Evolutionary conservation across 2,113 vertebrate genomes (phyloP).

Genomic region (Pituophis catenifer): DNA sequence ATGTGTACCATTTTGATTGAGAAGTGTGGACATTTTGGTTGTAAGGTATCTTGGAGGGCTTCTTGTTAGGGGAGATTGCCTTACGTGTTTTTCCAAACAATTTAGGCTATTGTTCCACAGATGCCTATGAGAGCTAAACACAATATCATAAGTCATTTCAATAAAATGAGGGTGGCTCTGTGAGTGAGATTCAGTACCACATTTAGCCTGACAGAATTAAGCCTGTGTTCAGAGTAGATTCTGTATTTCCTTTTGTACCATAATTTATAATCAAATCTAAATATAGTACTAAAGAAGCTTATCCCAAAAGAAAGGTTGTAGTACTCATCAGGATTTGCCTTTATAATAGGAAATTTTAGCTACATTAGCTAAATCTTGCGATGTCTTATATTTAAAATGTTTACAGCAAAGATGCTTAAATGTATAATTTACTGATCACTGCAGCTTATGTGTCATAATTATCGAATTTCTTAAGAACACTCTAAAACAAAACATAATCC

Average conservation of each 20-base stretch:
- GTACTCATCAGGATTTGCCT: slow-evolving; percentile 48
- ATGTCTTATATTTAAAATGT: slow-evolving; percentile 40
- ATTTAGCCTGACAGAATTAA: slow-evolving; percentile 48
- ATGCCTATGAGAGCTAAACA: slow-evolving; percentile 14
- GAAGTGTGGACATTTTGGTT: neutral
- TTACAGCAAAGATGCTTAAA: slow-evolving; percentile 36
- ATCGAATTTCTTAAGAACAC: slow-evolving; percentile 63
- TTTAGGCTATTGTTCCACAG: slow-evolving; percentile 13
- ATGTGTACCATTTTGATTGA: neutral
- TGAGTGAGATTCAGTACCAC: slow-evolving; percentile 34
- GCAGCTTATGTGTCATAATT: slow-evolving; percentile 64
- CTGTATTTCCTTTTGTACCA: slow-evolving; percentile 42
- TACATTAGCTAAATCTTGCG: slow-evolving; percentile 44
- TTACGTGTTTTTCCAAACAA: neutral
- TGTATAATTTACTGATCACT: slow-evolving; percentile 41
- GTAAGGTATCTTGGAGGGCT: neutral
- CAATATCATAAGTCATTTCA: slow-evolving; percentile 21
- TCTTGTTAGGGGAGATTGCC: neutral
- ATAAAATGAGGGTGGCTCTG: slow-evolving; percentile 49
- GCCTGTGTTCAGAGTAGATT: slow-evolving; percentile 62
- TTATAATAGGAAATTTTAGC: slow-evolving; percentile 53
- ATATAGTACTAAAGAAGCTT: slow-evolving; percentile 19
- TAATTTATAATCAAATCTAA: slow-evolving; percentile 47
- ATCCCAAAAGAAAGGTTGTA: slow-evolving; percentile 34
- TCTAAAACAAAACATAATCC: slow-evolving; percentile 43